These are phyloP conservation scores for Hypercompe scribonia DNA, from an alignment of 2,888 invertebrate genomes.

Conservation along the genomic window DNA sequence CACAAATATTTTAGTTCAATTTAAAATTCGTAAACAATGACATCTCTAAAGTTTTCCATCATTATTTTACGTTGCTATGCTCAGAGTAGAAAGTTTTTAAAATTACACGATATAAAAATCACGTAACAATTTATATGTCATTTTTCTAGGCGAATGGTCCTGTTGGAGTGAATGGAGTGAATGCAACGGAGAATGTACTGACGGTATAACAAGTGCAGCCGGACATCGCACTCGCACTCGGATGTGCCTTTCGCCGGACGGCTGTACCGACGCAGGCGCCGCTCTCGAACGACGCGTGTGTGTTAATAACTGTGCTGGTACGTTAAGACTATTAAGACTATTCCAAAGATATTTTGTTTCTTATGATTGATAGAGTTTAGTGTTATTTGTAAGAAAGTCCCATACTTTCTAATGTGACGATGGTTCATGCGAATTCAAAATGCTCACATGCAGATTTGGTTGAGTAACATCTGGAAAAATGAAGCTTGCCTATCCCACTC, in stretches of 20 bases:
- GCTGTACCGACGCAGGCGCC: constrained; percentile 88
- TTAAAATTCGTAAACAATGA: too few relatives aligned
- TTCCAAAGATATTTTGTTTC: too few relatives aligned
- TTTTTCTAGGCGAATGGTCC: constrained; percentile 89
- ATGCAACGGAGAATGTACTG: constrained; percentile 91
- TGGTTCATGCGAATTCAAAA: too few relatives aligned
- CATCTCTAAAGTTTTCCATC: not conserved
- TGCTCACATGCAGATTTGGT: not conserved
- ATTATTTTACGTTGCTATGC: too few relatives aligned
- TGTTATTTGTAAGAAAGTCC: not conserved
- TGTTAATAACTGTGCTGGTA: constrained; percentile 88
- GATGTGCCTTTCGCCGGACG: constrained; percentile 87
- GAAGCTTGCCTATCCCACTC: too few relatives aligned
- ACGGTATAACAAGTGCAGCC: constrained; percentile 65
- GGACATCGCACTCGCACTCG: constrained; percentile 90
- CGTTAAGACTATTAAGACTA: not conserved
- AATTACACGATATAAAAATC: not conserved
- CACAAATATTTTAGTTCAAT: not conserved
- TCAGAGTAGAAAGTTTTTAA: too few relatives aligned
- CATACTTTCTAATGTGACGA: not conserved
- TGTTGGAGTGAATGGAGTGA: constrained; percentile 95
- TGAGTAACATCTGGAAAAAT: not conserved
- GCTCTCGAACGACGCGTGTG: constrained; percentile 89
- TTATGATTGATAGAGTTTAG: too few relatives aligned
- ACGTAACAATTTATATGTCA: not conserved